These are phyloP conservation scores for Daktulosphaira vitifoliae DNA, from an alignment of 1,140 invertebrate genomes.

Conservation along the genomic window DNA sequence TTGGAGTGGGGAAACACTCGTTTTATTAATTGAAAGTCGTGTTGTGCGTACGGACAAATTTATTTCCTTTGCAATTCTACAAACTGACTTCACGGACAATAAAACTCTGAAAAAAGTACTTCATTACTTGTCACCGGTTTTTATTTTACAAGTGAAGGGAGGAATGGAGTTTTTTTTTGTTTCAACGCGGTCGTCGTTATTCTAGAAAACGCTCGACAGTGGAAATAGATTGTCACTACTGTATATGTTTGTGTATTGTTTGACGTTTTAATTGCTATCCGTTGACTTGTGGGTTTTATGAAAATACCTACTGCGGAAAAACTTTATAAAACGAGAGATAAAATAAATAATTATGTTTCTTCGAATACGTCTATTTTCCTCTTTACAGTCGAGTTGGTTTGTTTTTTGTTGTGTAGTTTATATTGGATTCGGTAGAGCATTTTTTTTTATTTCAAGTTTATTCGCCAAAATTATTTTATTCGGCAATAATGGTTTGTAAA, in stretches of 20 bases:
- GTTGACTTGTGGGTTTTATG: too few species aligned
- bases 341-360: too few species aligned
- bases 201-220: not conserved
- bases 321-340: too few species aligned
- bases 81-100: constrained; percentile 30
- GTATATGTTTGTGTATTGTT: too few species aligned
- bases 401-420: too few species aligned
- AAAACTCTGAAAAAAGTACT: constrained; percentile 27
- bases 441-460: too few species aligned
- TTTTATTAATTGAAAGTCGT: constrained; percentile 32
- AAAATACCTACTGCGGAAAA: too few species aligned
- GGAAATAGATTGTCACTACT: constrained; percentile 16
- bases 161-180: not conserved
- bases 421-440: too few species aligned
- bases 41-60: constrained; percentile 23
- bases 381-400: too few species aligned
- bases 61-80: constrained; percentile 24
- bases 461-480: too few species aligned
- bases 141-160: not conserved
- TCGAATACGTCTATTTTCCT: too few species aligned
- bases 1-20: not conserved
- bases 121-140: constrained; percentile 25
- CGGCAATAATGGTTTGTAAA: too few species aligned
- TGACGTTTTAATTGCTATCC: constrained; percentile 5
- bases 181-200: not conserved